A percentile compares a stretch with the other conserved stretches of the same genome.
These are phyloP conservation scores for Onychorhynchus coronatus DNA, from an alignment of 2,113 vertebrate genomes.

Conservation along the genomic window DNA sequence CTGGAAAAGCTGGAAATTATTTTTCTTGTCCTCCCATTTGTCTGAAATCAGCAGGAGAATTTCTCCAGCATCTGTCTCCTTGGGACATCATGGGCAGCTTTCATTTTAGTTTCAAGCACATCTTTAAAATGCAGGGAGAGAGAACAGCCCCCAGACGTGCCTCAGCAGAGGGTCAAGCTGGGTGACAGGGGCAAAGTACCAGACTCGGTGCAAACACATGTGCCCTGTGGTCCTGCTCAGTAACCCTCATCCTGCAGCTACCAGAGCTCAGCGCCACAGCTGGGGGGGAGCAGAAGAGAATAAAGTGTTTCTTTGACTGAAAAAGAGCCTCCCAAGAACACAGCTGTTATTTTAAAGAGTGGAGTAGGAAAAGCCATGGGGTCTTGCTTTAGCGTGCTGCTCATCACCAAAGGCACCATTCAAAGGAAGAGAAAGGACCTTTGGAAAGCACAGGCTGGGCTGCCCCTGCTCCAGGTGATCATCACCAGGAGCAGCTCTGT, in stretches of 20 bases:
- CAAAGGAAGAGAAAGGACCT: neutral
- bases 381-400: neutral
- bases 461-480: neutral
- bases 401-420: neutral
- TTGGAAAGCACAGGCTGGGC: neutral
- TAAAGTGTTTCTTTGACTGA: neutral
- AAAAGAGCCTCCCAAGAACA: neutral
- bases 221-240: neutral
- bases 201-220: accelerated
- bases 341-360: neutral
- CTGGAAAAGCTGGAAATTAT: neutral
- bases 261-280: neutral
- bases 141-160: neutral
- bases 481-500: neutral
- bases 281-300: neutral
- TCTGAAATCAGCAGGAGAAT: neutral
- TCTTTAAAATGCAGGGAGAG: neutral
- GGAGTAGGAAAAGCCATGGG: neutral
- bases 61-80: neutral
- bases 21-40: neutral
- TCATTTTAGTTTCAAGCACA: neutral
- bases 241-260: neutral
- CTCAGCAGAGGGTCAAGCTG: neutral
- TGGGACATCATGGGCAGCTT: neutral
- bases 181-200: neutral